Conservation (phyloP, 2,888 invertebrate genomes). For the Cosmorhoe ocellata region DNA sequence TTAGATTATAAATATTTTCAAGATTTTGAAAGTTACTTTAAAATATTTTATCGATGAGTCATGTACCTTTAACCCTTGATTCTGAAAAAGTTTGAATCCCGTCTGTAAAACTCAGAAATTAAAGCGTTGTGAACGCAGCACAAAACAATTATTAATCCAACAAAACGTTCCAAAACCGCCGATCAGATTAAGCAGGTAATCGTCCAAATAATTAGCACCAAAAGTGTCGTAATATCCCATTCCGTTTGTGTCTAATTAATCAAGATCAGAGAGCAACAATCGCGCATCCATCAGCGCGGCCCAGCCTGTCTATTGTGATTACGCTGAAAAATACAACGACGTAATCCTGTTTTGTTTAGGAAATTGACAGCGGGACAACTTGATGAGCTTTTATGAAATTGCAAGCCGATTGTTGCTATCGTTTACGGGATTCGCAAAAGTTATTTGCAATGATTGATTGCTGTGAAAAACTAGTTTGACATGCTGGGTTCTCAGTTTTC, state of each 20-base stretch:
- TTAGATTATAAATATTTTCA: not conserved
- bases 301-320: conserved; percentile 34
- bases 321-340: conserved; percentile 29
- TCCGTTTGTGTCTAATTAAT: conserved; percentile 77
- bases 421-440: not conserved
- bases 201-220: conserved; percentile 28
- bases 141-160: conserved; percentile 5
- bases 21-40: not conserved
- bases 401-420: not conserved
- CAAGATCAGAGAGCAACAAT: conserved; percentile 72
- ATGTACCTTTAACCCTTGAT: no score
- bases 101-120: not conserved
- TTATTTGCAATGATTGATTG: not conserved
- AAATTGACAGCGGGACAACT: conserved; percentile 21
- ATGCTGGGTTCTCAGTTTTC: no score
- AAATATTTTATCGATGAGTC: no score
- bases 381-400: conserved; percentile 13
- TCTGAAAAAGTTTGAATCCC: not conserved
- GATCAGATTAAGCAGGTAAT: conserved; percentile 33
- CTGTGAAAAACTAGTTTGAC: not conserved
- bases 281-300: conserved; percentile 37
- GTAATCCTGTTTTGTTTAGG: conserved; percentile 27
- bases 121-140: not conserved
- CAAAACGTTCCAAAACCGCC: conserved; percentile 3
- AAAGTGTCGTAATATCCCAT: conserved; percentile 62